These are phyloP conservation scores for Hafferia zeledoni DNA, from an alignment of 2,797 vertebrate species.

Conservation along the genomic window DNA sequence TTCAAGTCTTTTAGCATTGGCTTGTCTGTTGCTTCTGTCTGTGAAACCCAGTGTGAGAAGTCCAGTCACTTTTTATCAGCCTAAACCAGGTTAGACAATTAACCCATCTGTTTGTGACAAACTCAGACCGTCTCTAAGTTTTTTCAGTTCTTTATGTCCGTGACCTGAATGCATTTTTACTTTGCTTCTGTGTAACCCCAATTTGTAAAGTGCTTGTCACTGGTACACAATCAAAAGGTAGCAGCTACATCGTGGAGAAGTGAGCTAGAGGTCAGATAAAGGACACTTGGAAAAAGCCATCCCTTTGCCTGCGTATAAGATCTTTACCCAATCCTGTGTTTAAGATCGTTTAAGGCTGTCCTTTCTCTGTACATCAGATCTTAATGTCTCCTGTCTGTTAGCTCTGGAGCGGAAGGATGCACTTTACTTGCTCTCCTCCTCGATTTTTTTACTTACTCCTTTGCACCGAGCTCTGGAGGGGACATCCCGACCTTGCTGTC, in stretches of 20 bases:
- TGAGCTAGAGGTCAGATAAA: slow-evolving; percentile 80
- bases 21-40: slow-evolving; percentile 89
- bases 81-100: slow-evolving; percentile 82
- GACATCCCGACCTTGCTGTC: slow-evolving; percentile 69
- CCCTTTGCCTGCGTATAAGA: slow-evolving; percentile 63
- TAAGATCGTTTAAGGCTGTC: slow-evolving; percentile 71
- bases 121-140: slow-evolving; percentile 88
- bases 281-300: slow-evolving; percentile 73
- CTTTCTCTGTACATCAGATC: slow-evolving; percentile 77
- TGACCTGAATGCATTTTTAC: slow-evolving; percentile 99
- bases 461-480: slow-evolving; percentile 81
- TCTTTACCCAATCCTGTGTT: slow-evolving; percentile 73
- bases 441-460: slow-evolving; percentile 78
- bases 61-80: slow-evolving; percentile 84
- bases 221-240: slow-evolving; percentile 89
- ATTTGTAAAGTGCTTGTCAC: slow-evolving; percentile 94
- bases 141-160: slow-evolving; percentile 90
- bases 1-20: slow-evolving; percentile 84
- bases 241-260: slow-evolving; percentile 77
- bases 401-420: slow-evolving; percentile 69
- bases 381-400: slow-evolving; percentile 81
- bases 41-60: slow-evolving; percentile 86
- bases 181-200: slow-evolving; percentile 95
- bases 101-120: slow-evolving; percentile 93
- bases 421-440: slow-evolving; percentile 74